Percentiles rank a stretch among this genome's conserved stretches.
Conservation (phyloP, 2,888 invertebrate genomes). For the Leptura quadrifasciata region DNA sequence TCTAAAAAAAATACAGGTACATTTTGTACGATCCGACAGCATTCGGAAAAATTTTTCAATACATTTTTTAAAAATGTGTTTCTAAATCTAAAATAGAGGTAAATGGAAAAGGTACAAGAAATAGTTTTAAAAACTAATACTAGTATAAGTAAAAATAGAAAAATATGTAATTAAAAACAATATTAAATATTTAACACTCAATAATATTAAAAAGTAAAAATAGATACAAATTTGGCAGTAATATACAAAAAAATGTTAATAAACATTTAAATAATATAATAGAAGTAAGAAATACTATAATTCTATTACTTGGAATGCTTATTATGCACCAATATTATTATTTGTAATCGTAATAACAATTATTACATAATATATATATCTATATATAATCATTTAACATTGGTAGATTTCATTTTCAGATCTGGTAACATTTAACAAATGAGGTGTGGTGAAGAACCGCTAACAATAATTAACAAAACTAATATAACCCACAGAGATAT, state of each 20-base stretch:
- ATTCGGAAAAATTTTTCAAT: conserved; percentile 32
- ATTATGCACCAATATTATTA: conserved; percentile 65
- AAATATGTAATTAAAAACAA: conserved; percentile 68
- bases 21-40: conserved; percentile 37
- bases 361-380: conserved; percentile 54
- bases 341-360: conserved; percentile 53
- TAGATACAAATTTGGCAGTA: conserved; percentile 72
- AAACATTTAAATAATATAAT: conserved; percentile 61
- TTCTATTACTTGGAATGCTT: conserved; percentile 70
- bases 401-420: conserved; percentile 65
- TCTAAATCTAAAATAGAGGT: conserved; percentile 52
- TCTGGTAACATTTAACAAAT: conserved; percentile 71
- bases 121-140: conserved; percentile 61
- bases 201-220: conserved; percentile 66
- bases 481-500: conserved; percentile 14
- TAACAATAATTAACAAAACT: conserved; percentile 46
- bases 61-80: conserved; percentile 35
- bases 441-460: conserved; percentile 61
- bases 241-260: conserved; percentile 64
- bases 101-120: conserved; percentile 65
- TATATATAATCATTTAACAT: conserved; percentile 60
- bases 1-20: conserved; percentile 39
- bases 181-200: conserved; percentile 65
- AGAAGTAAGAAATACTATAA: conserved; percentile 65
- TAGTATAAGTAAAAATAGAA: conserved; percentile 64